phyloP scores from a whole-genome alignment of 2,797 vertebrate species.

The Centroberyx gerrardi region DNA sequence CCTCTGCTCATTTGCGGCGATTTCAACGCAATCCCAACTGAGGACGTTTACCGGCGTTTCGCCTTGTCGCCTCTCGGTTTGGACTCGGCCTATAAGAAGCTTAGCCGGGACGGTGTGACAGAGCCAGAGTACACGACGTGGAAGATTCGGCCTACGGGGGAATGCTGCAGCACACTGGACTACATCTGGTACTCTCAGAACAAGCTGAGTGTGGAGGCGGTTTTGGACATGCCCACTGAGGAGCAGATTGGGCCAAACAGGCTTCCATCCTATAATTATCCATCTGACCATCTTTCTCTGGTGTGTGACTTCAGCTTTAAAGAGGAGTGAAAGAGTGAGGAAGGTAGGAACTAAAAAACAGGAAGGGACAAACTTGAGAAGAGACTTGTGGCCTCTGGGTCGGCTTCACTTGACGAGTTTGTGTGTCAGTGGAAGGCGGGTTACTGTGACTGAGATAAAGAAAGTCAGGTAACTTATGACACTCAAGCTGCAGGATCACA shows the following conservation, averaged over 20 bases:
- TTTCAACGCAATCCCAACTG: constrained; percentile 93
- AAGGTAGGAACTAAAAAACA: not conserved
- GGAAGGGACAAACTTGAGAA: no score
- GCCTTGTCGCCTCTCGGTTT: constrained; percentile 90
- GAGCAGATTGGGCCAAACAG: constrained; percentile 96
- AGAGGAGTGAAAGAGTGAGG: constrained; percentile 64
- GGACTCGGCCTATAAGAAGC: constrained; percentile 93
- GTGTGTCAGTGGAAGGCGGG: not conserved
- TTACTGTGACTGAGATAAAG: not conserved
- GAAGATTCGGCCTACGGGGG: constrained; percentile 96
- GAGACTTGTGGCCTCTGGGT: no score
- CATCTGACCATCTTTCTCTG: constrained; percentile 96
- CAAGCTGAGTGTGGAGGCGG: constrained; percentile 87
- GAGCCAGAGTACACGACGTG: constrained; percentile 95
- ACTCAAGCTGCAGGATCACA: not conserved
- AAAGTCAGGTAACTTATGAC: not conserved
- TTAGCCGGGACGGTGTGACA: constrained; percentile 88
- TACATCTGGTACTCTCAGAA: constrained; percentile 96
- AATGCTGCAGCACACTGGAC: constrained; percentile 94
- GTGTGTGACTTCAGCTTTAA: constrained; percentile 97
- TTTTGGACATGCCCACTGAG: constrained; percentile 92
- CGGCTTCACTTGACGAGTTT: not conserved
- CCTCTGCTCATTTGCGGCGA: constrained; percentile 95
- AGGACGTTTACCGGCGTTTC: constrained; percentile 94
- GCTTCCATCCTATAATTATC: constrained; percentile 94